phyloP scores from a whole-genome alignment of 2,797 vertebrate genomes.

The Gila robusta region DNA sequence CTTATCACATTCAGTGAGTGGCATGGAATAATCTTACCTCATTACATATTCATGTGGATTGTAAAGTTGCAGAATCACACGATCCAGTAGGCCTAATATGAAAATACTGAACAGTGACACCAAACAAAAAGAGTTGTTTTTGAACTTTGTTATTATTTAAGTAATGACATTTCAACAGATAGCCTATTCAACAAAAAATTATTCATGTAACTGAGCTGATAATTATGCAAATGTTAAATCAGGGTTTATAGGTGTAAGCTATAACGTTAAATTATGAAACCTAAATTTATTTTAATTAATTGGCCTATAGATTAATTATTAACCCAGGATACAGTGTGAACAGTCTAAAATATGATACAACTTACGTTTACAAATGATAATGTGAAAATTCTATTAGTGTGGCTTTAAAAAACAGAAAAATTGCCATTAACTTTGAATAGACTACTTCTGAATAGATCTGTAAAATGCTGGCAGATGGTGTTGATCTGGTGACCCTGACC shows the following conservation, averaged over 20 bases:
- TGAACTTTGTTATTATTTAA: not conserved
- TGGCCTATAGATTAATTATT: not conserved
- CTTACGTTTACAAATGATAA: not conserved
- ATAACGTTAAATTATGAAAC: not conserved
- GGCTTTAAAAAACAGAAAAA: not conserved
- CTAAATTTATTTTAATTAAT: not conserved
- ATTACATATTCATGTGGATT: not conserved
- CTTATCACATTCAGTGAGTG: not conserved
- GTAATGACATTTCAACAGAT: not conserved
- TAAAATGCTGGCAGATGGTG: not conserved
- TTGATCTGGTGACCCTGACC: conserved; percentile 13
- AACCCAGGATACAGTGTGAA: not conserved
- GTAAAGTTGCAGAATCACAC: not conserved
- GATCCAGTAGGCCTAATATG: too few relatives aligned
- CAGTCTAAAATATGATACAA: not conserved
- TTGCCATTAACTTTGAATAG: not conserved
- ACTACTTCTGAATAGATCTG: not conserved
- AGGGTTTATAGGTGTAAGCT: not conserved
- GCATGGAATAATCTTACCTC: not conserved
- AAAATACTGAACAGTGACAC: too few relatives aligned
- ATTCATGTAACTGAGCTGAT: not conserved
- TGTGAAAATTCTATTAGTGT: not conserved
- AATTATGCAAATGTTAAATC: not conserved
- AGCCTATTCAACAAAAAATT: not conserved
- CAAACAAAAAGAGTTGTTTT: not conserved